Conservation (phyloP, 2,888 invertebrate genomes). For the Andrena haemorrhoa region DNA sequence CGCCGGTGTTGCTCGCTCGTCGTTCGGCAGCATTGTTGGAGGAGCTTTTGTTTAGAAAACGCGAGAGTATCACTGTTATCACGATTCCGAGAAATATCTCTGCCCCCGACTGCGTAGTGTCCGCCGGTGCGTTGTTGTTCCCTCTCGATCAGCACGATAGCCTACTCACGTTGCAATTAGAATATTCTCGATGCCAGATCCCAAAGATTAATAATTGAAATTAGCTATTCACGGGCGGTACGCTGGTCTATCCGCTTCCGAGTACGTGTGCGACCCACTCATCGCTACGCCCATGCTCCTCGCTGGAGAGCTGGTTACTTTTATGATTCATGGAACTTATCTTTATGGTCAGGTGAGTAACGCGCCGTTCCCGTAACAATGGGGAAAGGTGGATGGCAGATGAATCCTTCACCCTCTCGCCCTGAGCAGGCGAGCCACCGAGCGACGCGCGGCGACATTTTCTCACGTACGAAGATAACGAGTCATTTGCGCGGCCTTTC, state of each 20-base stretch:
- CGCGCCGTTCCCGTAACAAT: constrained; percentile 54
- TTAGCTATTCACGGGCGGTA: constrained; percentile 49
- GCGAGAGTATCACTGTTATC: background rate
- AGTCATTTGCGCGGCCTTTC: constrained; percentile 43
- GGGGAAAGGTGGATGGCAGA: constrained; percentile 51
- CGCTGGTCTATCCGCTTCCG: constrained; percentile 50
- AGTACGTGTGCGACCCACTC: constrained; percentile 53
- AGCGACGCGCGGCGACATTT: constrained; percentile 25
- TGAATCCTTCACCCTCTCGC: constrained; percentile 27
- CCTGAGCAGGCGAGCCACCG: background rate
- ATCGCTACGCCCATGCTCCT: constrained; percentile 6
- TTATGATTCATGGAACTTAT: constrained; percentile 66
- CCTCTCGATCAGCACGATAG: background rate
- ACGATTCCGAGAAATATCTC: background rate
- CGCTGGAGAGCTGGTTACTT: constrained; percentile 48
- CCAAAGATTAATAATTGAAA: constrained; percentile 32
- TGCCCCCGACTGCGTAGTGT: background rate
- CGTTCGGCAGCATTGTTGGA: background rate
- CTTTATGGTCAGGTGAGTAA: constrained; percentile 63
- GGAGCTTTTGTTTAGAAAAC: background rate
- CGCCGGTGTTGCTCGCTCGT: background rate
- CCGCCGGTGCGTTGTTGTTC: background rate
- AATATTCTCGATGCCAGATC: background rate
- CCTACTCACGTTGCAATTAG: background rate
- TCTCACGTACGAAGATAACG: constrained; percentile 34